phyloP scores from a whole-genome alignment of 1,140 invertebrate species.

The Armadillidium nasatum region DNA sequence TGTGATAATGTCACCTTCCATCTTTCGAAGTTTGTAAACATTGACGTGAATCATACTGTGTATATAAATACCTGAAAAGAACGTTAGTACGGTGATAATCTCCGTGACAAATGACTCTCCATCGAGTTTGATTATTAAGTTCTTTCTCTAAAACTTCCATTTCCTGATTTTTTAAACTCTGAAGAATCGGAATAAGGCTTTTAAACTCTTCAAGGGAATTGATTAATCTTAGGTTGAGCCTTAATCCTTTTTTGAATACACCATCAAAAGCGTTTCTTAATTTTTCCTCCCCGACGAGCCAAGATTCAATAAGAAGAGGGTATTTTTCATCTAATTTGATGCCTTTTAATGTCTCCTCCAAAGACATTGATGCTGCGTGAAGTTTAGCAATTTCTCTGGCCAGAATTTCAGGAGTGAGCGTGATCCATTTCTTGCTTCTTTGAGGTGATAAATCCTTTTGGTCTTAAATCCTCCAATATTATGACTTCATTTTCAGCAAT shows the following conservation, averaged over 20 bases:
- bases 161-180: not conserved
- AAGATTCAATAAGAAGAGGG: not conserved
- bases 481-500: not conserved
- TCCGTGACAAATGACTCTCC: not conserved
- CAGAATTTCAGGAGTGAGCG: not conserved
- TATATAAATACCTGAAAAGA: slow-evolving; percentile 1
- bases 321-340: not conserved
- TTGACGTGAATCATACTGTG: too few species aligned
- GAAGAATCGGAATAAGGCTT: not conserved
- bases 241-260: not conserved
- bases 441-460: not conserved
- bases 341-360: not conserved
- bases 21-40: too few species aligned
- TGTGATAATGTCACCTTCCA: too few species aligned
- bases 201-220: not conserved
- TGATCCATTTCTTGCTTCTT: not conserved
- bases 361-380: not conserved
- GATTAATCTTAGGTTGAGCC: not conserved
- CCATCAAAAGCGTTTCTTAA: not conserved
- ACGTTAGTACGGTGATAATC: not conserved
- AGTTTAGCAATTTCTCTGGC: not conserved
- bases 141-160: not conserved
- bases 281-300: not conserved
- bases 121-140: not conserved
- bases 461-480: not conserved